Conservation (phyloP, 2,888 invertebrate species). For the Lithophane leautieri region DNA sequence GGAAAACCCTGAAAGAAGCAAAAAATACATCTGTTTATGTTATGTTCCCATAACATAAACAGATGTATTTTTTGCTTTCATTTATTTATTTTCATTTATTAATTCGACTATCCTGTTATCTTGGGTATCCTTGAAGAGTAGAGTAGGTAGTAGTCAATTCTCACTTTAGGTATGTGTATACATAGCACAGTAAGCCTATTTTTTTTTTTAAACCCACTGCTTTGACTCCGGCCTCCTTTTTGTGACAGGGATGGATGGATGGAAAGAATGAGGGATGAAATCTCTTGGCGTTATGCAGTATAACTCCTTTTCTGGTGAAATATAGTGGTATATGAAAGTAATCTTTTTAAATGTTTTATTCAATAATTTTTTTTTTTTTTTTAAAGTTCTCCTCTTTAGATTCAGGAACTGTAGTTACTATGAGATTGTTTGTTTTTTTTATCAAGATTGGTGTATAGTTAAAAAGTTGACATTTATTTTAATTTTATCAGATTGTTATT, state of each 20-base stretch:
- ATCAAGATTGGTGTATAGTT: neutral
- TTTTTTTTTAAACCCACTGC: too few species aligned
- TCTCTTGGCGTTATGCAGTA: neutral
- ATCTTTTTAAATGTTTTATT: too few species aligned
- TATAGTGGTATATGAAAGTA: neutral
- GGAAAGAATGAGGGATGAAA: neutral
- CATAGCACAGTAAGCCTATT: too few species aligned
- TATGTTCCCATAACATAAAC: too few species aligned
- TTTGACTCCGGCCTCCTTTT: neutral
- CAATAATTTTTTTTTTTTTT: too few species aligned
- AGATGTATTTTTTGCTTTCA: too few species aligned
- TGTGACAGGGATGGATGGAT: neutral
- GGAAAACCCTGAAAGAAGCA: neutral
- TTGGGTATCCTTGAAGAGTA: neutral
- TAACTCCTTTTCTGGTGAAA: neutral
- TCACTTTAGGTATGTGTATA: neutral
- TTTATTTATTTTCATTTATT: too few species aligned
- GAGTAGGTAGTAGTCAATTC: too few species aligned
- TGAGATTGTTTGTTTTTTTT: neutral
- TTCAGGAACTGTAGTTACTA: neutral
- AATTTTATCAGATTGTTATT: conserved; percentile 1
- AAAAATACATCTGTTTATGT: neutral
- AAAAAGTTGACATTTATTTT: neutral
- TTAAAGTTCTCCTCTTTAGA: neutral
- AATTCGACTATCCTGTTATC: neutral